A percentile compares a stretch with the other conserved stretches of the same genome.
These are phyloP conservation scores for Operophtera brumata DNA, from an alignment of 2,888 invertebrate genomes.

Conservation along the genomic window DNA sequence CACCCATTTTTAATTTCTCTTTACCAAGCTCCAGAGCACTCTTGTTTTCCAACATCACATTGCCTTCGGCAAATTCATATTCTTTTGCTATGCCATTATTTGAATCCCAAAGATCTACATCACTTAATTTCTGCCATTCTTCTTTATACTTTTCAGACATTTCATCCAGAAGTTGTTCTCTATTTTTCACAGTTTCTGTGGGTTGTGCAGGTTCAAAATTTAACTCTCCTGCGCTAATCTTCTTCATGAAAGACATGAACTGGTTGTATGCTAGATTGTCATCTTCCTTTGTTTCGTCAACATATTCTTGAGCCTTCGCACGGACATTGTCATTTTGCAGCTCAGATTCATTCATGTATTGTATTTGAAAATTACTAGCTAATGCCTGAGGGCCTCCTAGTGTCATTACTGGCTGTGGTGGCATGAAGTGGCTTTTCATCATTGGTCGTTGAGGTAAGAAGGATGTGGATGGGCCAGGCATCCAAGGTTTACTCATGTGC, in stretches of 20 bases:
- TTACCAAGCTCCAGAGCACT: constrained; percentile 94
- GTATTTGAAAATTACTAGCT: constrained; percentile 59
- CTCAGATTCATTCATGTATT: constrained; percentile 67
- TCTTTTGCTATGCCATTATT: constrained; percentile 80
- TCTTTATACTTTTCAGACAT: constrained; percentile 84
- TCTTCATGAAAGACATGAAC: constrained; percentile 92
- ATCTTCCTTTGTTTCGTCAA: constrained; percentile 80
- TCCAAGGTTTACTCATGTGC: constrained; percentile 51
- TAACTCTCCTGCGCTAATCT: constrained; percentile 85
- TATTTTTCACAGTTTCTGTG: constrained; percentile 61
- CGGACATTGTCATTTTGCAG: constrained; percentile 64
- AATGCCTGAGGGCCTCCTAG: constrained; percentile 38
- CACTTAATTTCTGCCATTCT: constrained; percentile 89
- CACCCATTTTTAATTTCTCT: constrained; percentile 89
- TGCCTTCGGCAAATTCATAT: constrained; percentile 90
- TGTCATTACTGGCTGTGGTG: constrained; percentile 37
- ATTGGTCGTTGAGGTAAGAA: constrained; percentile 50
- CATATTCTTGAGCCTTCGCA: constrained; percentile 81
- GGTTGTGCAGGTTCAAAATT: constrained; percentile 70
- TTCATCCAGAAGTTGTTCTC: constrained; percentile 70
- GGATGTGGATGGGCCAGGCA: constrained; percentile 56
- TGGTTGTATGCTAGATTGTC: constrained; percentile 87
- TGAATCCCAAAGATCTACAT: constrained; percentile 85
- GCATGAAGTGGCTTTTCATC: background rate
- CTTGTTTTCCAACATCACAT: constrained; percentile 88